Evolutionary conservation across 2,797 vertebrate species (phyloP).

Genomic region (Astyanax mexicanus): DNA sequence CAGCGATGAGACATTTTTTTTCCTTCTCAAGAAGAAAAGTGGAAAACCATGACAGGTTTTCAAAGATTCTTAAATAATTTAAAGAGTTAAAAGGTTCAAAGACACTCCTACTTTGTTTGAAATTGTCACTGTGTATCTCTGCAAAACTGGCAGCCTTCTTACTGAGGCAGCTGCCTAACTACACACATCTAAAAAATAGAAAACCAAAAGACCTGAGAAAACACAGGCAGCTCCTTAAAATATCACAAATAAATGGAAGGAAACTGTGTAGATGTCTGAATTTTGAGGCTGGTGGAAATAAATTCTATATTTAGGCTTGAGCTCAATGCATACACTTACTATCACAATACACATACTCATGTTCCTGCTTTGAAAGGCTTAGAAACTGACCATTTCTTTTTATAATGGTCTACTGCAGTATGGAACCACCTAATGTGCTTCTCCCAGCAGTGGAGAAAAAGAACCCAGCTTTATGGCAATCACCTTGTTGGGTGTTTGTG

Average conservation of each 20-base stretch:
- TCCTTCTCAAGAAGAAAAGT: not conserved
- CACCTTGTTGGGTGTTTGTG: no score
- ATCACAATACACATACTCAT: not conserved
- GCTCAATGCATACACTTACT: not conserved
- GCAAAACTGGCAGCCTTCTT: not conserved
- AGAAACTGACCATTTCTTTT: not conserved
- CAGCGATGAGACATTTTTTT: not conserved
- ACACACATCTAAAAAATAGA: not conserved
- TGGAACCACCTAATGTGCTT: not conserved
- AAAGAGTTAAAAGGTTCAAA: constrained; percentile 9
- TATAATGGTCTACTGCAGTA: not conserved
- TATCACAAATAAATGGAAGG: not conserved
- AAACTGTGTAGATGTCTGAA: not conserved
- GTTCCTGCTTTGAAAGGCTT: not conserved
- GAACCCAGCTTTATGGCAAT: no score
- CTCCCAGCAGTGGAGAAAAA: not conserved
- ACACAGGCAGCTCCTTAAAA: not conserved
- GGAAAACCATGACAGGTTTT: not conserved
- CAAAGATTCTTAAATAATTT: constrained; percentile 17
- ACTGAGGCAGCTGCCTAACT: not conserved
- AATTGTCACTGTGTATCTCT: not conserved
- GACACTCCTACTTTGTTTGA: not conserved
- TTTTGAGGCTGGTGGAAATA: no score
- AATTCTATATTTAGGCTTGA: not conserved
- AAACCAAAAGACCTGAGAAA: not conserved